A percentile compares a stretch with the other conserved stretches of the same genome.
Conservation (phyloP, 2,113 vertebrate species). For the Arenaria interpres region DNA sequence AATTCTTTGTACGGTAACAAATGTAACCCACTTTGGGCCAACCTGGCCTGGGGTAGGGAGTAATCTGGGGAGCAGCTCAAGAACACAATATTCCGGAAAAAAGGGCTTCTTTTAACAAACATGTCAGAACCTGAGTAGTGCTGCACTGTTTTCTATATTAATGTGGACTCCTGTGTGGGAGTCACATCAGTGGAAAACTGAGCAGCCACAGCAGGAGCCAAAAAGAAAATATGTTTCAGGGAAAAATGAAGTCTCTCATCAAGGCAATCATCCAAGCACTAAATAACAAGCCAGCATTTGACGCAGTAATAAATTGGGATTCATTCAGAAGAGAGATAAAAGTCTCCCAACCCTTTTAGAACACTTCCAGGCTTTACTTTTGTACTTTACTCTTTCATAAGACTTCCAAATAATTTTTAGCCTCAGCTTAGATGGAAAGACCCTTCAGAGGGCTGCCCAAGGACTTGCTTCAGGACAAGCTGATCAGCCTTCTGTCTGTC, state of each 20-base stretch:
- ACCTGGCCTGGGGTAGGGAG: background rate
- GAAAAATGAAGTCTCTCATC: conserved; percentile 6
- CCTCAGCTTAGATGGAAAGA: background rate
- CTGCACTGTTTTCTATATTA: background rate
- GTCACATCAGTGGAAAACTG: background rate
- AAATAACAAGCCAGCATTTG: conserved; percentile 3
- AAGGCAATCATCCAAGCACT: conserved; percentile 33
- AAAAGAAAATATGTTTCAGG: background rate
- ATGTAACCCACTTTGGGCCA: background rate
- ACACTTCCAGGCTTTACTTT: background rate
- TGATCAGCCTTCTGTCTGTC: background rate
- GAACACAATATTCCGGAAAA: background rate
- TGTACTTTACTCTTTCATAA: background rate
- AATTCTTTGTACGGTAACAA: background rate
- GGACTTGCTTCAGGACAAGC: background rate
- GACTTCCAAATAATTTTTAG: background rate
- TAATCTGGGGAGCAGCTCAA: background rate
- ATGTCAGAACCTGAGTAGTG: background rate
- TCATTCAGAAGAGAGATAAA: background rate
- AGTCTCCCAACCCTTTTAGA: background rate
- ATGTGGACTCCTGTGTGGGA: background rate
- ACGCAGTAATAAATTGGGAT: background rate
- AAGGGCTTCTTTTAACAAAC: background rate
- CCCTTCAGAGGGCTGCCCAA: background rate
- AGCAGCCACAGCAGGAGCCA: conserved; percentile 18